Evolutionary conservation across 2,888 invertebrate genomes (phyloP).

Genomic region (Brachyopa scutellaris): DNA sequence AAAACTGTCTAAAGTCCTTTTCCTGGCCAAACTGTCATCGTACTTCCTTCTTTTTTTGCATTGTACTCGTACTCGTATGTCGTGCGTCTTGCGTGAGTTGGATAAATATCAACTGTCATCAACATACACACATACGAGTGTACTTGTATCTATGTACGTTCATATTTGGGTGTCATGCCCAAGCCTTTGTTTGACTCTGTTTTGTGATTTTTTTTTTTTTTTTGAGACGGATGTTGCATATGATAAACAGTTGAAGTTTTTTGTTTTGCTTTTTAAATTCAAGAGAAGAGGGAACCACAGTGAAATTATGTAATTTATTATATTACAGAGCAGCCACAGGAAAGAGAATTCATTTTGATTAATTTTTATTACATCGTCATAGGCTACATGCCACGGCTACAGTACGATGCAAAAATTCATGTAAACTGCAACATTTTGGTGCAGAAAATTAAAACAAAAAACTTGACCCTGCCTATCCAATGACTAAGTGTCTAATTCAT

Average conservation of each 20-base stretch:
- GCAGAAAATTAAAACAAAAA: conserved; percentile 13
- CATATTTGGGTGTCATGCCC: conserved; percentile 13
- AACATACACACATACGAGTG: conserved; percentile 34
- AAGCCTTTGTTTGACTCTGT: conserved; percentile 29
- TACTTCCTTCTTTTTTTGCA: conserved; percentile 25
- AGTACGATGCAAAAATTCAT: too few relatives aligned
- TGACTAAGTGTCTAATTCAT: conserved; percentile 20
- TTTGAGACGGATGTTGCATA: too few relatives aligned
- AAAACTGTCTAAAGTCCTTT: conserved; percentile 18
- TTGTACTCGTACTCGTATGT: conserved; percentile 13
- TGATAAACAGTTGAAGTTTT: not conserved
- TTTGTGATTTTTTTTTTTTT: not conserved
- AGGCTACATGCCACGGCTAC: too few relatives aligned
- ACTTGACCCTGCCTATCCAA: conserved; percentile 41
- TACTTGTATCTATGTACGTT: too few relatives aligned
- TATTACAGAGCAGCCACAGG: too few relatives aligned
- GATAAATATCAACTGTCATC: conserved; percentile 47
- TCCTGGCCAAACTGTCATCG: conserved; percentile 34
- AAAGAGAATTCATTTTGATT: not conserved
- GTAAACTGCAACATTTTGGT: too few relatives aligned
- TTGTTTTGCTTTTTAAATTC: not conserved
- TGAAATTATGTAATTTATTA: not conserved
- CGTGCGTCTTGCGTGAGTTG: conserved; percentile 47
- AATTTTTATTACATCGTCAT: too few relatives aligned
- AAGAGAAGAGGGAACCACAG: not conserved